Evolutionary conservation across 1,140 invertebrate genomes (phyloP).

Genomic region (Megalopta genalis): DNA sequence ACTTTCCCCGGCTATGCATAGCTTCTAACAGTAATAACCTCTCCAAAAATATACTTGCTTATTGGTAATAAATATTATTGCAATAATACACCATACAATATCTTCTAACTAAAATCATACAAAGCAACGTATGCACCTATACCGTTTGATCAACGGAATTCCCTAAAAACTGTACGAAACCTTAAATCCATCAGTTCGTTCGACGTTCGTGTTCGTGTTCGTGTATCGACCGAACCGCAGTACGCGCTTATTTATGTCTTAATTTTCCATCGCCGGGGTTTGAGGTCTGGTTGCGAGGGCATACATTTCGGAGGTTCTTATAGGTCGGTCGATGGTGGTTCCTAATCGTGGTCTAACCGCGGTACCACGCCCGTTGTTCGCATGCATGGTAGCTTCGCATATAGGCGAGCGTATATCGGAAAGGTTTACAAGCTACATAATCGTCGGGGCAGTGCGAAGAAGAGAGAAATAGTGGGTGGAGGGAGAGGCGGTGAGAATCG

Average conservation of each 20-base stretch:
- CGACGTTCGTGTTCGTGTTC: too few species aligned
- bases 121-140: too few species aligned
- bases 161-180: too few species aligned
- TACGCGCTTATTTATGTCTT: constrained; percentile 42
- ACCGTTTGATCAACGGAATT: too few species aligned
- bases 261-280: constrained; percentile 54
- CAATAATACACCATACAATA: too few species aligned
- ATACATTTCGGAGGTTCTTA: constrained; percentile 53
- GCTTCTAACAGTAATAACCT: too few species aligned
- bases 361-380: not conserved
- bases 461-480: constrained; percentile 8
- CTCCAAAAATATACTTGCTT: too few species aligned
- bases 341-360: not conserved
- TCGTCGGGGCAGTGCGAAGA: constrained; percentile 1
- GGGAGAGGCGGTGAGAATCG: not conserved
- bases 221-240: too few species aligned
- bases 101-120: too few species aligned
- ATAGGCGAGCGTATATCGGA: constrained; percentile 11
- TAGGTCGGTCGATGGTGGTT: not conserved
- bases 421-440: constrained; percentile 58
- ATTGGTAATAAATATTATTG: too few species aligned
- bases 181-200: too few species aligned
- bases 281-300: constrained; percentile 38
- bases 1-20: too few species aligned
- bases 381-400: not conserved